Conservation (phyloP, 2,797 vertebrate species). For the Uromys caudimaculatus region DNA sequence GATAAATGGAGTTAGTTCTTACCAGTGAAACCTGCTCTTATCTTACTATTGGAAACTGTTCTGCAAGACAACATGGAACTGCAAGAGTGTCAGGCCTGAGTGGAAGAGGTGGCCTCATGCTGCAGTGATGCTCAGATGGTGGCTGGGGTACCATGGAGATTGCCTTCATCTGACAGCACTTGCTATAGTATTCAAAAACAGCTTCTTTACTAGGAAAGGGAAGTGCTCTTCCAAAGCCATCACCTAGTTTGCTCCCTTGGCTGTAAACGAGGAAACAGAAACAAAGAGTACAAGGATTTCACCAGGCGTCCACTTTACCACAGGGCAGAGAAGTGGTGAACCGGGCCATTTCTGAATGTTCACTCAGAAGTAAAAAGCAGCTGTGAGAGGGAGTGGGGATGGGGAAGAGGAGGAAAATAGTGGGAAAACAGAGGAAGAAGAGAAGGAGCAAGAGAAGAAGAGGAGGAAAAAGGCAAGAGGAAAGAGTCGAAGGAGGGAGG, state of each 20-base stretch:
- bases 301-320: neutral
- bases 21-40: neutral
- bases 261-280: slow-evolving; percentile 28
- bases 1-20: neutral
- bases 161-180: neutral
- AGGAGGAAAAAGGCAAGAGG: neutral
- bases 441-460: neutral
- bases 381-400: neutral
- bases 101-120: neutral
- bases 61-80: neutral
- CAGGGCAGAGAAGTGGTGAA: neutral
- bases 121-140: neutral
- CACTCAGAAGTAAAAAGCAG: slow-evolving; percentile 21
- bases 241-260: neutral
- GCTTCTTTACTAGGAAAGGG: neutral
- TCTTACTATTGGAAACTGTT: neutral
- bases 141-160: no score
- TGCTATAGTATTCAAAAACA: neutral
- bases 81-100: no score
- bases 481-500: neutral
- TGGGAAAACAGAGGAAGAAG: neutral
- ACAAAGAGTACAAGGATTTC: neutral
- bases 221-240: neutral
- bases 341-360: neutral
- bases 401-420: neutral